These are phyloP conservation scores for Bradypodion pumilum DNA, from an alignment of 2,797 vertebrate species.

Conservation along the genomic window DNA sequence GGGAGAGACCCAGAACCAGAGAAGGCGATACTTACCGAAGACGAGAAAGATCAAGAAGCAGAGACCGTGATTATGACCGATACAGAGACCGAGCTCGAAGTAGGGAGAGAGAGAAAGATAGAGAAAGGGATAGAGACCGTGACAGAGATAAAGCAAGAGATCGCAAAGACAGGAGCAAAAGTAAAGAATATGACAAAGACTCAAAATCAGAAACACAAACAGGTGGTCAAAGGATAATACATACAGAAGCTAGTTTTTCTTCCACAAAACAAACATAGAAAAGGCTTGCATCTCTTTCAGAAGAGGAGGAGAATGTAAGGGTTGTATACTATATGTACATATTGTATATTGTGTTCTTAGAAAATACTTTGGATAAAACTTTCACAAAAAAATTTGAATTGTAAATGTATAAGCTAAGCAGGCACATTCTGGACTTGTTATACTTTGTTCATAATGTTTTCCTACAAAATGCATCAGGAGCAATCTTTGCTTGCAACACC, in stretches of 20 bases:
- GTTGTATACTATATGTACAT: constrained; percentile 54
- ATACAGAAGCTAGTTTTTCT: constrained; percentile 59
- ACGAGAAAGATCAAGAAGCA: constrained; percentile 75
- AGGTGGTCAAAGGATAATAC: constrained; percentile 74
- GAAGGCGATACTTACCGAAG: constrained; percentile 81
- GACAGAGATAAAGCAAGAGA: constrained; percentile 78
- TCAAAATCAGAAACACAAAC: constrained; percentile 79
- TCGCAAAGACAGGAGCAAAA: constrained; percentile 79
- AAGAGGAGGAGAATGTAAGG: constrained; percentile 12
- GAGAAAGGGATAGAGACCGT: constrained; percentile 74
- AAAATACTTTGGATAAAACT: constrained; percentile 55
- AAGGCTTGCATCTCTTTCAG: background rate
- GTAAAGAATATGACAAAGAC: constrained; percentile 84
- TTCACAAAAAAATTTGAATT: constrained; percentile 64
- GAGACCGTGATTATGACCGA: constrained; percentile 78
- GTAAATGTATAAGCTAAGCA: constrained; percentile 61
- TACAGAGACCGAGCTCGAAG: constrained; percentile 77
- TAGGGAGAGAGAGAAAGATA: constrained; percentile 81
- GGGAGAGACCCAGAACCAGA: constrained; percentile 70
- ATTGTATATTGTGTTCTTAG: constrained; percentile 60
- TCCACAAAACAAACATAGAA: constrained; percentile 68
- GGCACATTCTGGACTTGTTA: constrained; percentile 64
- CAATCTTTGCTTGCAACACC: background rate
- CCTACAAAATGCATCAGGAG: constrained; percentile 63
- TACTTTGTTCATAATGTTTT: constrained; percentile 78